phyloP scores from a whole-genome alignment of 2,888 invertebrate species.

The Eulithis testata region DNA sequence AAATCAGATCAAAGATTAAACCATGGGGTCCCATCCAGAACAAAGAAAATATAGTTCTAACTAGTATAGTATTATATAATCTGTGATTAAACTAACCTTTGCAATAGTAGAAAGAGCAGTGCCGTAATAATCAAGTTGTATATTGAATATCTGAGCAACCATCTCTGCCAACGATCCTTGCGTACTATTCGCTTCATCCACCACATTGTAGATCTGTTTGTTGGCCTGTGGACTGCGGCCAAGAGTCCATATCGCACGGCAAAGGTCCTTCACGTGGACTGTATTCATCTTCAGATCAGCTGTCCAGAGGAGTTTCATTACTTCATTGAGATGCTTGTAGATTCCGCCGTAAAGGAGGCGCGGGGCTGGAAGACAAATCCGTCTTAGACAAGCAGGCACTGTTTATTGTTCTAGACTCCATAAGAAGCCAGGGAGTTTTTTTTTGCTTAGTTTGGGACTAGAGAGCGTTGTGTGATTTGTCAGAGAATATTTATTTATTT shows the following conservation, averaged over 20 bases:
- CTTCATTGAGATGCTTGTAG: constrained; percentile 94
- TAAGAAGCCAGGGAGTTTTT: too few species aligned
- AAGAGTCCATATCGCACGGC: constrained; percentile 91
- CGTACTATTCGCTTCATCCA: constrained; percentile 92
- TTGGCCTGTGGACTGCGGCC: constrained; percentile 78
- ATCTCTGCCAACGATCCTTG: constrained; percentile 93
- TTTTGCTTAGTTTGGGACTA: too few species aligned
- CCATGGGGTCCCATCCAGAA: too few species aligned
- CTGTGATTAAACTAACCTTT: constrained; percentile 84
- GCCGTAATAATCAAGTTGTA: constrained; percentile 95
- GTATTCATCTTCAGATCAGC: constrained; percentile 93
- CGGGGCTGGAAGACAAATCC: constrained; percentile 85
- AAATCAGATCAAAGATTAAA: too few species aligned
- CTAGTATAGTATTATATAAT: too few species aligned
- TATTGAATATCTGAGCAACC: constrained; percentile 92
- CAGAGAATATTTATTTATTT: too few species aligned
- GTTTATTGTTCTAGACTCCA: too few species aligned
- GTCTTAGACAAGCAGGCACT: too few species aligned
- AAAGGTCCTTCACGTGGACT: constrained; percentile 93
- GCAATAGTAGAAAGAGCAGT: constrained; percentile 92
- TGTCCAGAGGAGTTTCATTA: constrained; percentile 96
- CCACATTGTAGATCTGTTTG: constrained; percentile 90
- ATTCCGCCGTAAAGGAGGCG: constrained; percentile 94
- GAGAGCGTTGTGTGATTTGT: too few species aligned
- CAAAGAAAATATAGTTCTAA: too few species aligned